These are phyloP conservation scores for Cyclophora punctaria DNA, from an alignment of 2,888 invertebrate species.

Conservation along the genomic window DNA sequence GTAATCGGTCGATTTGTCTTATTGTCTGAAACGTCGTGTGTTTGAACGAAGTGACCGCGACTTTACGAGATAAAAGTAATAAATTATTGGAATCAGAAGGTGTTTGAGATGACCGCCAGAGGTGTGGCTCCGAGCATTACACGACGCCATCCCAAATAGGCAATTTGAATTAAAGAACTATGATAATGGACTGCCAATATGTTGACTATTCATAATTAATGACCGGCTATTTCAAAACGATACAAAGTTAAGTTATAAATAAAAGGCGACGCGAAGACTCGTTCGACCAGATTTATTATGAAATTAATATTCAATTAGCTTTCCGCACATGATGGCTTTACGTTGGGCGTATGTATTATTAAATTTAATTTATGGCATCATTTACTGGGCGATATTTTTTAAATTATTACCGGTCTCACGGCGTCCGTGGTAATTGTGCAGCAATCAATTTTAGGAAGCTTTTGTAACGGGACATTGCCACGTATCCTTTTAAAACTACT, in stretches of 20 bases:
- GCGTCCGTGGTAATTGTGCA: slow-evolving; percentile 53
- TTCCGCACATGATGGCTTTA: slow-evolving; percentile 71
- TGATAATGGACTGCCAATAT: slow-evolving; percentile 22
- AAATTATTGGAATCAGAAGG: slow-evolving; percentile 70
- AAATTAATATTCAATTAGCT: slow-evolving; percentile 76
- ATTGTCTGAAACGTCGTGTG: slow-evolving; percentile 68
- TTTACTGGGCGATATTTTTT: slow-evolving; percentile 68
- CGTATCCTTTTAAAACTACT: slow-evolving; percentile 3
- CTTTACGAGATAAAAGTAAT: slow-evolving; percentile 70
- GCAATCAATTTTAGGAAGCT: slow-evolving; percentile 43
- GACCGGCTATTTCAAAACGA: slow-evolving; percentile 32
- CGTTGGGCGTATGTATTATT: slow-evolving; percentile 71
- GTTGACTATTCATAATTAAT: slow-evolving; percentile 36
- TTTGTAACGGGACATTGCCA: slow-evolving; percentile 21
- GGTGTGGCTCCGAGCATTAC: slow-evolving; percentile 53
- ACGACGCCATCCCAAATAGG: slow-evolving; percentile 26
- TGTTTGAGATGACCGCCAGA: slow-evolving; percentile 61
- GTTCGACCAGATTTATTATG: slow-evolving; percentile 67
- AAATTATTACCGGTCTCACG: slow-evolving; percentile 63
- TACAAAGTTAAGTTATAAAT: slow-evolving; percentile 59
- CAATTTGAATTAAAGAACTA: slow-evolving; percentile 14
- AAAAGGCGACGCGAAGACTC: slow-evolving; percentile 44
- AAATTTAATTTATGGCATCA: slow-evolving; percentile 73
- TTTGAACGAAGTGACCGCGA: slow-evolving; percentile 68
- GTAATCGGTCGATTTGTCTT: slow-evolving; percentile 73